Conservation (phyloP, 2,113 vertebrate species). For the Pluvialis apricaria region DNA sequence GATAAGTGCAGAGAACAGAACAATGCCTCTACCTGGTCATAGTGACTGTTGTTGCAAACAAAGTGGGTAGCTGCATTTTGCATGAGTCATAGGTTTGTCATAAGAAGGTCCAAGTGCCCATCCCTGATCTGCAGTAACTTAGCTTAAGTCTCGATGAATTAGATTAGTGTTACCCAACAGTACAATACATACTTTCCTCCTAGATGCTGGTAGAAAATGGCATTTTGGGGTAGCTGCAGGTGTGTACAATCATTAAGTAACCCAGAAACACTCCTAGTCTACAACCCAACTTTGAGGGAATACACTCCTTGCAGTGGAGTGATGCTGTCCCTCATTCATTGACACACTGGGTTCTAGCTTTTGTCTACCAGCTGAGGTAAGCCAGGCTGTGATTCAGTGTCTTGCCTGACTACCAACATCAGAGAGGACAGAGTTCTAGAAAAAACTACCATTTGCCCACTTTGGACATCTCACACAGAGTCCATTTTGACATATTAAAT, state of each 20-base stretch:
- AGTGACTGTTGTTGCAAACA: not conserved
- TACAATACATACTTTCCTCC: not conserved
- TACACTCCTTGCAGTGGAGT: not conserved
- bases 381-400: not conserved
- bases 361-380: not conserved
- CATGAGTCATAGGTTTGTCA: constrained; percentile 9
- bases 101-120: not conserved
- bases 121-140: not conserved
- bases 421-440: not conserved
- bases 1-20: not conserved
- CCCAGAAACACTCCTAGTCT: not conserved
- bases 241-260: not conserved
- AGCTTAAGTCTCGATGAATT: not conserved
- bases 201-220: not conserved
- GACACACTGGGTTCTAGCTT: not conserved
- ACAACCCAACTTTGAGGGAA: not conserved
- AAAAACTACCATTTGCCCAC: not conserved
- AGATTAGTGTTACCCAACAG: not conserved
- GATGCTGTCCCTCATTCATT: not conserved
- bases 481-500: not conserved
- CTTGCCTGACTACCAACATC: not conserved
- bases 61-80: not conserved
- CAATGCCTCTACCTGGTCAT: not conserved
- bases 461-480: not conserved
- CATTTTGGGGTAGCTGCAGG: not conserved